Percentiles rank a stretch among this genome's conserved stretches.
phyloP scores from a whole-genome alignment of 2,113 vertebrate genomes.

The Forbesichthys papilliferus region DNA sequence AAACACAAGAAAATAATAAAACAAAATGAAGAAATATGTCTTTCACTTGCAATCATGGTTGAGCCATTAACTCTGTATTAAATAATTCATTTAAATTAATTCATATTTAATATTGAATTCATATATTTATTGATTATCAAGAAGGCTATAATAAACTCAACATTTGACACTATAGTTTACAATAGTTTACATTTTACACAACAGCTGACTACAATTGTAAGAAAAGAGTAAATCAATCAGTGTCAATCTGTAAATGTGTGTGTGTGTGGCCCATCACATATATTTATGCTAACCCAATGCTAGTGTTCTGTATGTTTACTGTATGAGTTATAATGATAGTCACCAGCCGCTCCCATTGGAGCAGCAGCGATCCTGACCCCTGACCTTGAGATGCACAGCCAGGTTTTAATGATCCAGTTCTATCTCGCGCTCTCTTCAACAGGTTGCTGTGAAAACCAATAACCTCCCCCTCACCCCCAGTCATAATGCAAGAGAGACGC shows the following conservation, averaged over 20 bases:
- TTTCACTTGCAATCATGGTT: neutral
- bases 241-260: conserved; percentile 38
- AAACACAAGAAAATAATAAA: neutral
- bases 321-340: conserved; percentile 54
- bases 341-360: conserved; percentile 49
- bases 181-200: neutral
- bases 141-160: neutral
- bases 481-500: conserved; percentile 59
- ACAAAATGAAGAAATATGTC: neutral
- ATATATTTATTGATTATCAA: too few relatives aligned
- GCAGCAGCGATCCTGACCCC: conserved; percentile 49
- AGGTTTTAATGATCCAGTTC: conserved; percentile 69
- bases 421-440: conserved; percentile 53
- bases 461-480: conserved; percentile 6
- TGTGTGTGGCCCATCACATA: conserved; percentile 11
- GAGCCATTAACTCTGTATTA: neutral
- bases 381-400: conserved; percentile 70
- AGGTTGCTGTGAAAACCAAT: conserved; percentile 67
- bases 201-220: neutral
- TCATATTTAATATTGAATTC: too few relatives aligned
- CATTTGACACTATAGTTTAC: too few relatives aligned
- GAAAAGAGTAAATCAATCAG: conserved; percentile 2
- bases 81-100: too few relatives aligned
- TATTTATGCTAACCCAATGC: conserved; percentile 5
- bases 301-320: conserved; percentile 48